These are phyloP conservation scores for Ormyrus nitidulus DNA, from an alignment of 2,888 invertebrate genomes.

Conservation along the genomic window DNA sequence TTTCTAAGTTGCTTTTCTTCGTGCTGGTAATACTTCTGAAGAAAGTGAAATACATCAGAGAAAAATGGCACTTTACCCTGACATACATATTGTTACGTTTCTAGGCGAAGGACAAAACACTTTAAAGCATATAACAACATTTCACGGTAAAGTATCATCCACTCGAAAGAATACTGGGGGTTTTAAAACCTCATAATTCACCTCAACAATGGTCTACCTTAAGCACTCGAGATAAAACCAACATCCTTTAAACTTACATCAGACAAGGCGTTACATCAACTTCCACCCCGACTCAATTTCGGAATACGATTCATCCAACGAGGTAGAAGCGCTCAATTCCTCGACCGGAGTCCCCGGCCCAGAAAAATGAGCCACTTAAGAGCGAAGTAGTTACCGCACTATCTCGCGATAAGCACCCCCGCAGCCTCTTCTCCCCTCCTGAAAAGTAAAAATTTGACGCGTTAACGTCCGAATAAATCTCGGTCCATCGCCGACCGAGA, in stretches of 20 bases:
- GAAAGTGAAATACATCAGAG: too few species aligned
- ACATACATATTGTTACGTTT: too few species aligned
- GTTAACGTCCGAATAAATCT: slow-evolving; percentile 43
- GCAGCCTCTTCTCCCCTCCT: not conserved
- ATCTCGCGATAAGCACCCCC: slow-evolving; percentile 27
- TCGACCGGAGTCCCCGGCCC: not conserved
- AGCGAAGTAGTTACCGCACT: slow-evolving; percentile 4
- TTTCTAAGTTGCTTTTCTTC: not conserved
- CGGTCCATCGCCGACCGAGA: not conserved
- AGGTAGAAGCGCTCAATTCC: not conserved
- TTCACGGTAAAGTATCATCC: too few species aligned
- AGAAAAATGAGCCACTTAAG: slow-evolving; percentile 40
- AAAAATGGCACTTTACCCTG: too few species aligned
- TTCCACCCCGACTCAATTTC: not conserved
- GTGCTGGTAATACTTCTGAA: too few species aligned
- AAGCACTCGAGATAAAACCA: not conserved
- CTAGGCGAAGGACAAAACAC: too few species aligned
- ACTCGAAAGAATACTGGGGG: too few species aligned
- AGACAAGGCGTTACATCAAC: not conserved
- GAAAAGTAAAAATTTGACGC: slow-evolving; percentile 44
- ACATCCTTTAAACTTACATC: not conserved
- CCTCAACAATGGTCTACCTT: too few species aligned
- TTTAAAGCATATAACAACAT: too few species aligned
- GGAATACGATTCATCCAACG: not conserved
- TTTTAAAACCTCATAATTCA: too few species aligned